Evolutionary conservation across 1,140 invertebrate genomes (phyloP), one percentile per base, ranked within the genome.

Genomic region (Tenebrio molitor): DNA sequence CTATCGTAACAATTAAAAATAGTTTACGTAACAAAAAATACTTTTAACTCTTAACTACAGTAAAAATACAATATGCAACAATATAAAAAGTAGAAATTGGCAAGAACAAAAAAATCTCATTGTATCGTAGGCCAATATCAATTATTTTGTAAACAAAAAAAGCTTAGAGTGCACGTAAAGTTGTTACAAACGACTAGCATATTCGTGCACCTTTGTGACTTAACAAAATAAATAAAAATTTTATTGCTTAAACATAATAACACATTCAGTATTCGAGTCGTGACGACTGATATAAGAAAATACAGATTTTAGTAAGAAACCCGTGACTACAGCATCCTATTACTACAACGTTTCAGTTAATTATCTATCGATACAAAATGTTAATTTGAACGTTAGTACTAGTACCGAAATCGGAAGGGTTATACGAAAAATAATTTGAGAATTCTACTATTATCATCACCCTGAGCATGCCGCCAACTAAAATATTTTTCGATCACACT

Each of bases 1-100:
- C 19, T 23, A 53, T 39, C 36, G n/a, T 39, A 53, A 23, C 46
- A 53, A 29, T 53, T 14, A 53, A 21, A 53, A 53, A 16, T 29
- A 53, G 1, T 29, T 53, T 23, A 58, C 50, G 50, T 58, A 58
- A 58, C 50, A 58, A 58, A 58, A 23, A 12, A 29, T 12, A 39
- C 25, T 39, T 12, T 7, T 12, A 7, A 39, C 36, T 5, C 36
- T 7, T 39, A 7, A 39, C 29, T 33, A 12, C 36, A n/a, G 4
- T 39, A 7, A 39, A 4, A 39, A 39, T 39, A 39, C 4, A 39
- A 39, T 58, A 50, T 21, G 19, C 23, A 25, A 58, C 23, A 58
- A 58, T 29, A 58, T 10, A 29, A 58, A 17, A 58, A 17, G 19
- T 17, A 50, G 4, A 17, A 46, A 50, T 19, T 46, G 50, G 50